These are phyloP conservation scores for Astur gentilis DNA, from an alignment of 2,113 vertebrate species.

Conservation along the genomic window DNA sequence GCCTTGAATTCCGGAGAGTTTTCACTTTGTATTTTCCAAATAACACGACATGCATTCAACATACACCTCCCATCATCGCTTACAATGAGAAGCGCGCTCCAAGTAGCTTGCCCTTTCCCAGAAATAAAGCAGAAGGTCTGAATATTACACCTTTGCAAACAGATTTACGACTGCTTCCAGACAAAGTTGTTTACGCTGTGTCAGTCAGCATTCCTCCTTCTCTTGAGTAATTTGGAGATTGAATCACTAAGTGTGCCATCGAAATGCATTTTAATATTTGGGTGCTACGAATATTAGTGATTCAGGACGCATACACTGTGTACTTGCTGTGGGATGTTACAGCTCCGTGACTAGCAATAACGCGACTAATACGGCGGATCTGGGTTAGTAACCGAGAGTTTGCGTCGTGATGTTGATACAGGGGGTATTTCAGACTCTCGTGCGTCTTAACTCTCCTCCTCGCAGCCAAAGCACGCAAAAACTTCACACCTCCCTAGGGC, in stretches of 20 bases:
- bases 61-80: neutral
- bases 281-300: neutral
- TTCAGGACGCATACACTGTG: rapidly evolving
- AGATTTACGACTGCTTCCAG: neutral
- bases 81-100: neutral
- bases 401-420: neutral
- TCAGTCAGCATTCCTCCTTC: neutral
- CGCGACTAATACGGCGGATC: neutral
- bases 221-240: neutral
- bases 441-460: neutral
- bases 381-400: neutral
- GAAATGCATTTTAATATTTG: neutral
- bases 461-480: neutral
- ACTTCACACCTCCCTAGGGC: neutral
- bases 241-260: neutral
- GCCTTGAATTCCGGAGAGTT: neutral
- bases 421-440: too few relatives aligned
- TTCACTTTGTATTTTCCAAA: neutral
- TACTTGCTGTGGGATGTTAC: neutral
- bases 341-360: neutral
- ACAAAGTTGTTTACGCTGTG: neutral
- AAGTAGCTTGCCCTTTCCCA: neutral
- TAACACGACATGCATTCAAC: neutral
- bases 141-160: neutral
- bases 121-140: neutral